Evolutionary conservation across 2,797 vertebrate genomes (phyloP).

Genomic region (Microcaecilia unicolor): DNA sequence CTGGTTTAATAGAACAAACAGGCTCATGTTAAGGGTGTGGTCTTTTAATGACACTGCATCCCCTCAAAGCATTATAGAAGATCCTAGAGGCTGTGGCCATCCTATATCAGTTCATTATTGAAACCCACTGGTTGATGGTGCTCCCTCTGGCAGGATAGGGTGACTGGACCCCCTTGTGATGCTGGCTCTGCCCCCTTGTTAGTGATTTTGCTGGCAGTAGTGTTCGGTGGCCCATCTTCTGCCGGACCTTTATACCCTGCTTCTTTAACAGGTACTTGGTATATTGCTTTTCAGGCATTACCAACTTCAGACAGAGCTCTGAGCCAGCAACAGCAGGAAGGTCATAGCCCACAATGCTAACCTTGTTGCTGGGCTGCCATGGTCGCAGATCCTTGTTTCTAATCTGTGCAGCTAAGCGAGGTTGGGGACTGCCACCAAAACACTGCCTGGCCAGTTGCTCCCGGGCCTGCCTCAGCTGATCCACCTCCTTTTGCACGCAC

Average conservation of each 20-base stretch:
- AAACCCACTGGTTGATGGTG: no score
- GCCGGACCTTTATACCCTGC: constrained; percentile 52
- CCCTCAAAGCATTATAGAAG: no score
- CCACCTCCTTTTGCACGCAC: constrained; percentile 64
- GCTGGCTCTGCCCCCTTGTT: no score
- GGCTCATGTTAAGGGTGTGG: no score
- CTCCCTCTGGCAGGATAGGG: no score
- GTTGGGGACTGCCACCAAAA: constrained; percentile 48
- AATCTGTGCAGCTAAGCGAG: constrained; percentile 62
- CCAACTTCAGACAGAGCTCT: constrained; percentile 69
- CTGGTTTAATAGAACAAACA: no score
- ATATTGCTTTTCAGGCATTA: constrained; percentile 75
- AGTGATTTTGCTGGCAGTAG: no score
- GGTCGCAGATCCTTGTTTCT: constrained; percentile 74
- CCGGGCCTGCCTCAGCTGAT: constrained; percentile 53
- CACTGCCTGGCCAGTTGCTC: constrained; percentile 60
- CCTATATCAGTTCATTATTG: no score
- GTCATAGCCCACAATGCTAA: constrained; percentile 76
- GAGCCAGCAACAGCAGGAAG: constrained; percentile 52
- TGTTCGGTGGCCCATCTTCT: no score
- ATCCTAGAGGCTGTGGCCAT: no score
- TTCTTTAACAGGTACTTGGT: constrained; percentile 59
- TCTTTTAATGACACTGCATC: no score
- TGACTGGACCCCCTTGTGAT: no score
- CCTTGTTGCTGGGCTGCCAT: constrained; percentile 72